Evolutionary conservation across 2,888 invertebrate species (phyloP).

Genomic region (Periphyllus acericola): DNA sequence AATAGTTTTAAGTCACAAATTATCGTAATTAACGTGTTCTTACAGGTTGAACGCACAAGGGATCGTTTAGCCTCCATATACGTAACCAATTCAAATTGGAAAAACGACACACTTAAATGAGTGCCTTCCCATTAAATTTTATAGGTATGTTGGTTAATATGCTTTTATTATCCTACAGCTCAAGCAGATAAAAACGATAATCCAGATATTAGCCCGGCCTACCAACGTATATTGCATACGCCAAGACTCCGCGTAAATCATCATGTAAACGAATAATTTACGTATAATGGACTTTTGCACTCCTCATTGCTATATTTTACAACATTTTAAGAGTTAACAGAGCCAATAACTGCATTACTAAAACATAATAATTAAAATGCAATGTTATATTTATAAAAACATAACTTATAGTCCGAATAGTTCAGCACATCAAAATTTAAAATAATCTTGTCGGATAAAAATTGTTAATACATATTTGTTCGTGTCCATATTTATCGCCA

Average conservation of each 20-base stretch:
- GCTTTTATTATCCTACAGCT: slow-evolving; percentile 27
- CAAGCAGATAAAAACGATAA: slow-evolving; percentile 35
- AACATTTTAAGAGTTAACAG: not conserved
- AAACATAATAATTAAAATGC: not conserved
- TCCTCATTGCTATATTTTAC: not conserved
- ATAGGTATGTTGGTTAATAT: slow-evolving; percentile 15
- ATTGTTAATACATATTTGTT: too few relatives aligned
- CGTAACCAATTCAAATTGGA: slow-evolving; percentile 21
- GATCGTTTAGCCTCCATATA: not conserved
- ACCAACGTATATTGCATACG: not conserved
- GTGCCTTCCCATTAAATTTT: slow-evolving; percentile 11
- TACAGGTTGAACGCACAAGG: not conserved
- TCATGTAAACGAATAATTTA: slow-evolving; percentile 38
- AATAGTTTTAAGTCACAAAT: not conserved
- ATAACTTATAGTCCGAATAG: too few relatives aligned
- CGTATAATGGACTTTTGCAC: slow-evolving; percentile 3
- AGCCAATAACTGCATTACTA: not conserved
- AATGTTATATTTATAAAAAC: too few relatives aligned
- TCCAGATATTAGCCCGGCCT: slow-evolving; percentile 25
- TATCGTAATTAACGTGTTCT: slow-evolving; percentile 32
- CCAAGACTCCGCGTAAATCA: not conserved
- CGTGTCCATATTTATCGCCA: too few relatives aligned
- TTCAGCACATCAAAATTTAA: too few relatives aligned
- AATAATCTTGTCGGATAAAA: too few relatives aligned
- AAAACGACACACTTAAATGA: slow-evolving; percentile 33